Conservation (phyloP, 2,888 invertebrate species). For the Parapristionchus giblindavisi region DNA sequence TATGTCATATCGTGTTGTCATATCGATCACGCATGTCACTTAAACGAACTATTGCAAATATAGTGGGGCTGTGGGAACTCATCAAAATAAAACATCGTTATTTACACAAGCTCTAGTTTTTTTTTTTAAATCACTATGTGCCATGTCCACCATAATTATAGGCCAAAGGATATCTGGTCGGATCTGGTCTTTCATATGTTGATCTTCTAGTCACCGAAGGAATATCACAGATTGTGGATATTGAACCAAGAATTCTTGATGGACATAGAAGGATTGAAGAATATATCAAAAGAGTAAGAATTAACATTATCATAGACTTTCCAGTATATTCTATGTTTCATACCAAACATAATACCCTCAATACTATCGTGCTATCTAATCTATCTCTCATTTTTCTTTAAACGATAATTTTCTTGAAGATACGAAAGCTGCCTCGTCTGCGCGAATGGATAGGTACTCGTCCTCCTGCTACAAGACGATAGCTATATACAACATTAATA, state of each 20-base stretch:
- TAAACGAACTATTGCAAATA: too few relatives aligned
- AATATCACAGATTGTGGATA: conserved; percentile 21
- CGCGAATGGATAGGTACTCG: conserved; percentile 10
- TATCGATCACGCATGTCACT: too few relatives aligned
- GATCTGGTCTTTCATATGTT: conserved; percentile 17
- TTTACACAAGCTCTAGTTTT: too few relatives aligned
- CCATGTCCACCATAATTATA: too few relatives aligned
- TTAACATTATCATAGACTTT: not conserved
- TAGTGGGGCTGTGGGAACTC: too few relatives aligned
- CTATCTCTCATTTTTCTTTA: not conserved
- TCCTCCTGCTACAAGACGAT: conserved; percentile 7
- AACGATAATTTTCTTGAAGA: not conserved
- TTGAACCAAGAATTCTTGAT: conserved; percentile 24
- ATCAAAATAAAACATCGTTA: too few relatives aligned
- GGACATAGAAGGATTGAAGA: conserved; percentile 15
- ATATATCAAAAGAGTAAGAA: conserved; percentile 19
- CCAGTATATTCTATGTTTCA: not conserved
- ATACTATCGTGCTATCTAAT: too few relatives aligned
- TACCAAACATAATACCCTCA: not conserved
- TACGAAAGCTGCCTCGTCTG: not conserved
- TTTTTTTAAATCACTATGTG: too few relatives aligned
- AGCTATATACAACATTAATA: conserved; percentile 9
- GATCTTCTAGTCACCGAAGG: conserved; percentile 30
- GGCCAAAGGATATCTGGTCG: conserved; percentile 11
- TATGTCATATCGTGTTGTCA: too few relatives aligned